phyloP scores from a whole-genome alignment of 2,888 invertebrate species.

The Cremastobaeus sp. region DNA sequence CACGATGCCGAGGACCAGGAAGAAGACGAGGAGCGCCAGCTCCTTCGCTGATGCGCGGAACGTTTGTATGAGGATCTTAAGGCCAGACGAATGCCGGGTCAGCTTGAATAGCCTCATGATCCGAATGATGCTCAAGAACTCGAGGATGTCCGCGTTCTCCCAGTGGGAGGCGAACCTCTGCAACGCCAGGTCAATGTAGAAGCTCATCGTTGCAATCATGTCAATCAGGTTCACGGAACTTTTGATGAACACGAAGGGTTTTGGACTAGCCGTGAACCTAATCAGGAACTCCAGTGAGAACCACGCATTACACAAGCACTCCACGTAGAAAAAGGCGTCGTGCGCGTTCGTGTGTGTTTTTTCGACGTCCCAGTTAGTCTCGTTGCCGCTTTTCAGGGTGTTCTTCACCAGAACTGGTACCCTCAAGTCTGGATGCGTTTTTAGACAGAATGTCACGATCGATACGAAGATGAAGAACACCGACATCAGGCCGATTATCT shows the following conservation, averaged over 20 bases:
- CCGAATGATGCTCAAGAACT: conserved; percentile 98
- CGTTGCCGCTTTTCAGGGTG: conserved; percentile 74
- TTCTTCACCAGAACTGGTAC: conserved; percentile 92
- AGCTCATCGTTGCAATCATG: conserved; percentile 98
- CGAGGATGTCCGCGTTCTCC: conserved; percentile 96
- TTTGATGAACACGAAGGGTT: conserved; percentile 95
- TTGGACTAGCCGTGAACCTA: conserved; percentile 95
- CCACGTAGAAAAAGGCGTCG: conserved; percentile 98
- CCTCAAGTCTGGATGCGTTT: conserved; percentile 99
- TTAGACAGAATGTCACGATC: conserved; percentile 99
- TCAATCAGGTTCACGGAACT: conserved; percentile 99
- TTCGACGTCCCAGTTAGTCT: conserved; percentile 87
- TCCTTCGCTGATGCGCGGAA: conserved; percentile 98
- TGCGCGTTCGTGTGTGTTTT: conserved; percentile 97
- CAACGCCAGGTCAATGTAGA: conserved; percentile 95
- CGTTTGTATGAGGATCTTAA: conserved; percentile 98
- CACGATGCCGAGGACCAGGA: conserved; percentile 94
- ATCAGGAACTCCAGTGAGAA: conserved; percentile 97
- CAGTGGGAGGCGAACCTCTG: conserved; percentile 94
- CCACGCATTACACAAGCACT: conserved; percentile 99
- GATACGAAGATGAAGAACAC: conserved; percentile 99
- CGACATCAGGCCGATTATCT: conserved; percentile 98
- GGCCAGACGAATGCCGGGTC: conserved; percentile 96
- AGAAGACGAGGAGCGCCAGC: conserved; percentile 96
- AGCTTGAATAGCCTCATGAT: conserved; percentile 98